Evolutionary conservation across 1,140 invertebrate genomes (phyloP).

Genomic region (Augochlora pura): DNA sequence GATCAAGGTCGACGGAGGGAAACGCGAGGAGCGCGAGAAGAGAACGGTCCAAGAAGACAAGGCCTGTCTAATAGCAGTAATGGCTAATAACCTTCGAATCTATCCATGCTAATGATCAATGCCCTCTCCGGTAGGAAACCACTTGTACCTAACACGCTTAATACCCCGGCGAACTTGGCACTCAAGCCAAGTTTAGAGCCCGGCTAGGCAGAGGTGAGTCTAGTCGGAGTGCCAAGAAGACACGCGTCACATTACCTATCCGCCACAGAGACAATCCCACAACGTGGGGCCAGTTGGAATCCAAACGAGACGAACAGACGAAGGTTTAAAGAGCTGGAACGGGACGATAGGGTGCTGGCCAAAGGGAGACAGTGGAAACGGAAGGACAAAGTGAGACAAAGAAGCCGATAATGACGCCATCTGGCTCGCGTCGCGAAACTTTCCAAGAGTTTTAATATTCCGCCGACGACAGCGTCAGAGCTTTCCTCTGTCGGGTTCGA

Average conservation of each 20-base stretch:
- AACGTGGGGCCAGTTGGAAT: constrained; percentile 18
- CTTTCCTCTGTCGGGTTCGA: constrained; percentile 43
- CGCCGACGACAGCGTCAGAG: constrained; percentile 49
- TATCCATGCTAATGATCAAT: constrained; percentile 77
- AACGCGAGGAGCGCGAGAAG: constrained; percentile 30
- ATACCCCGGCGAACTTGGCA: constrained; percentile 72
- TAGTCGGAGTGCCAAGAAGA: constrained; percentile 59
- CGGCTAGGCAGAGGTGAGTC: constrained; percentile 51
- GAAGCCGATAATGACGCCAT: constrained; percentile 69
- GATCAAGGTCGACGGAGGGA: constrained; percentile 39
- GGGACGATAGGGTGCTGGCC: no score
- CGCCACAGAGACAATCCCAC: constrained; percentile 51
- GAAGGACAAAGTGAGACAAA: constrained; percentile 26
- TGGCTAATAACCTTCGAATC: constrained; percentile 77
- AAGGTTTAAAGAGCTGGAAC: background rate
- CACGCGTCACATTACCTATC: constrained; percentile 69
- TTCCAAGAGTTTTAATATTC: constrained; percentile 69
- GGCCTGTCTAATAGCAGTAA: constrained; percentile 71
- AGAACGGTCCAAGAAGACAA: constrained; percentile 58
- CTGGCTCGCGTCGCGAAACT: constrained; percentile 67
- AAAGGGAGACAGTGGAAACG: background rate
- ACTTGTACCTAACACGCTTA: constrained; percentile 73
- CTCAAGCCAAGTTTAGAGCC: constrained; percentile 68
- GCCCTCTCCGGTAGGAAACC: constrained; percentile 65
- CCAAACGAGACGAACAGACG: constrained; percentile 27